These are phyloP conservation scores for Drosophila buzzatii DNA, from an alignment of 2,888 invertebrate species.

Conservation along the genomic window DNA sequence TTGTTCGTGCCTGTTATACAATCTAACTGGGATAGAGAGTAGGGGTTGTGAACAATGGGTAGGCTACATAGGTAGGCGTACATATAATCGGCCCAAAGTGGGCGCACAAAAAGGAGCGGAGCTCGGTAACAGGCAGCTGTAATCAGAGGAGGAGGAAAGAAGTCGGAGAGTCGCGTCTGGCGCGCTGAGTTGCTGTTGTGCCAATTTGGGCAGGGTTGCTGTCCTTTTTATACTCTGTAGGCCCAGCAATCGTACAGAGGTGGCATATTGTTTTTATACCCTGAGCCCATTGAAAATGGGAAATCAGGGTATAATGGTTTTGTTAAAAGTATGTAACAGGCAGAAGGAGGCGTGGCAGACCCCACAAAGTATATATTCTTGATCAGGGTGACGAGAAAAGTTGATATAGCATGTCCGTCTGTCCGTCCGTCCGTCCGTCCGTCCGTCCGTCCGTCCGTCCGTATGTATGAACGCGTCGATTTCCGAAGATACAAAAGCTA, in stretches of 20 bases:
- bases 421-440: no score
- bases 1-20: constrained; percentile 51
- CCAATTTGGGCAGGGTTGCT: constrained; percentile 55
- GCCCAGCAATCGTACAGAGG: no score
- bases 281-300: no score
- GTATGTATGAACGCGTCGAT: no score
- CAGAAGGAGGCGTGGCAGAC: no score
- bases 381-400: no score
- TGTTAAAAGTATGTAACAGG: no score
- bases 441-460: no score
- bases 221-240: constrained; percentile 8
- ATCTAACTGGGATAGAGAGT: constrained; percentile 51
- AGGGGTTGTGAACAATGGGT: constrained; percentile 69
- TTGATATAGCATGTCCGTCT: no score
- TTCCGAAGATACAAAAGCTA: no score
- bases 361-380: no score
- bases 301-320: no score
- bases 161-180: constrained; percentile 35
- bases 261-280: not conserved
- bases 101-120: not conserved
- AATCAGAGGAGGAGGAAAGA: not conserved
- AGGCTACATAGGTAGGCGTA: constrained; percentile 45
- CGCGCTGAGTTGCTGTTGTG: constrained; percentile 58
- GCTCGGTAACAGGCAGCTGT: not conserved
- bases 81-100: constrained; percentile 36